These are phyloP conservation scores for Drosophila formosana DNA, from an alignment of 2,888 invertebrate genomes.

Conservation along the genomic window DNA sequence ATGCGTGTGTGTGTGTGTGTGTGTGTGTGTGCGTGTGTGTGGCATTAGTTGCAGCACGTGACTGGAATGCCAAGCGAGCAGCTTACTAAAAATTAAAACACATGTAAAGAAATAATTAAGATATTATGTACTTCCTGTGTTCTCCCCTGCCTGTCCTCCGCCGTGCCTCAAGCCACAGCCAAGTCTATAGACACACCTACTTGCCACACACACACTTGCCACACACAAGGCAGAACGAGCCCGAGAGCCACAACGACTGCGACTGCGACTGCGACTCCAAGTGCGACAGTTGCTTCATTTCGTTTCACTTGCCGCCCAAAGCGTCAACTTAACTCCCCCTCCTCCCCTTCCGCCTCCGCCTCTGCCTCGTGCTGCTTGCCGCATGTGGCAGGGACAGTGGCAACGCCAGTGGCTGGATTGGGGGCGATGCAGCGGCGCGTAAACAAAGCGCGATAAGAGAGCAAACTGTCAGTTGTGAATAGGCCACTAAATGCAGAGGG, in stretches of 20 bases:
- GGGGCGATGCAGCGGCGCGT: constrained; percentile 60
- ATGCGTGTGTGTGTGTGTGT: constrained; percentile 15
- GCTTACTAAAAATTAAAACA: constrained; percentile 78
- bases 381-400: constrained; percentile 6
- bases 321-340: neutral
- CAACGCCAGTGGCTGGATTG: neutral
- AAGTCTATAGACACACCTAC: neutral
- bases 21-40: constrained; percentile 18
- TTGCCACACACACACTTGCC: constrained; percentile 4
- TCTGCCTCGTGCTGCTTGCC: constrained; percentile 37
- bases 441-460: constrained; percentile 69
- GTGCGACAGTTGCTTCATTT: neutral
- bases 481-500: constrained; percentile 67
- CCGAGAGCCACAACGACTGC: neutral
- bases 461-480: constrained; percentile 71
- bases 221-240: neutral
- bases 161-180: neutral
- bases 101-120: constrained; percentile 79
- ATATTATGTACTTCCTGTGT: constrained; percentile 68
- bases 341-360: neutral
- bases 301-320: constrained; percentile 3
- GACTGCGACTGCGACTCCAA: neutral
- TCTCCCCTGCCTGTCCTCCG: too few relatives aligned
- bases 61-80: constrained; percentile 69
- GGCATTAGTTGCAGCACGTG: constrained; percentile 76